Percentiles rank a stretch among this genome's conserved stretches.
phyloP scores from a whole-genome alignment of 2,113 vertebrate genomes.

The Psephotus haematonotus region DNA sequence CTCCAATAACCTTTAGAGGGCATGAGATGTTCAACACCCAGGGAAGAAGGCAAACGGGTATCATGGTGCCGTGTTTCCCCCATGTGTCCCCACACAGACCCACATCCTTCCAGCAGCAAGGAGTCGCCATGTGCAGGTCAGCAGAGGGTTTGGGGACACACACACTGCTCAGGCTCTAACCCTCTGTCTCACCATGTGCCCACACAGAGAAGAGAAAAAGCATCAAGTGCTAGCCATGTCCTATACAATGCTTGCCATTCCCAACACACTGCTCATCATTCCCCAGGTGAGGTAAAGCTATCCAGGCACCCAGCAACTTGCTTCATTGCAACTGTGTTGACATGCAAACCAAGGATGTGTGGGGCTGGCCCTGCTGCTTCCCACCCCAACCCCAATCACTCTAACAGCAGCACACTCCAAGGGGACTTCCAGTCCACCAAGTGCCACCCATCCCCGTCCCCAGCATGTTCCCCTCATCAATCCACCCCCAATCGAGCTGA shows the following conservation, averaged over 20 bases:
- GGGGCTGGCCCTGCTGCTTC: not conserved
- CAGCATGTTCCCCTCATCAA: rapidly evolving
- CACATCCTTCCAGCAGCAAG: not conserved
- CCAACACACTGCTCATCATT: not conserved
- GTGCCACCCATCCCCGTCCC: not conserved
- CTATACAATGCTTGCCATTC: not conserved
- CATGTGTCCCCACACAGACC: not conserved
- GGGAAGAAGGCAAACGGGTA: not conserved
- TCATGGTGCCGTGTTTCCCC: rapidly evolving
- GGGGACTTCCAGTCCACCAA: not conserved
- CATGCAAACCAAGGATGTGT: not conserved
- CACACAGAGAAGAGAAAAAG: not conserved
- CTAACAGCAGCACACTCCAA: rapidly evolving
- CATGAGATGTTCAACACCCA: not conserved
- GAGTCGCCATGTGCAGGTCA: rapidly evolving
- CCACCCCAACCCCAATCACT: not conserved
- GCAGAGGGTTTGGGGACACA: not conserved
- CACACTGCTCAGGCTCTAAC: not conserved
- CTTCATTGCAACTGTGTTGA: not conserved
- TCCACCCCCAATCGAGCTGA: not conserved
- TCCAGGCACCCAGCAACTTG: not conserved
- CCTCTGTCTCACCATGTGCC: not conserved
- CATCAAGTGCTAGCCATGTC: not conserved
- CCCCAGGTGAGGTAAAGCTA: not conserved
- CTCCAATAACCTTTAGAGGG: not conserved